Percentiles rank a stretch among this genome's conserved stretches.
Evolutionary conservation across 2,888 invertebrate genomes (phyloP).

Genomic region (Dermolepida albohirtum): DNA sequence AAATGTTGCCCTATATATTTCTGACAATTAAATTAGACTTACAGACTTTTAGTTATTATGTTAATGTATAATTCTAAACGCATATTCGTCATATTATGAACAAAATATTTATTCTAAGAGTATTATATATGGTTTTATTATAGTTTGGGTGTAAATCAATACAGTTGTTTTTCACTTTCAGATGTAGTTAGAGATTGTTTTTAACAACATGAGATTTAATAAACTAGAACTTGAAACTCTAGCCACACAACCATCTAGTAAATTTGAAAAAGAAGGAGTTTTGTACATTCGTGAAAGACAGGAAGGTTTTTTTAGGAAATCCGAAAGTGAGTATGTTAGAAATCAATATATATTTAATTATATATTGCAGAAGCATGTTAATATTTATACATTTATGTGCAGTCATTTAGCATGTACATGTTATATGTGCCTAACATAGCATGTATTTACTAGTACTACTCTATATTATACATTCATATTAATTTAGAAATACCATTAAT

Average conservation of each 20-base stretch:
- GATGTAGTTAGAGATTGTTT: constrained; percentile 30
- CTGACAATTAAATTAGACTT: constrained; percentile 31
- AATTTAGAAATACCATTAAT: background rate
- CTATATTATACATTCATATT: constrained; percentile 4
- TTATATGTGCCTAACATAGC: constrained; percentile 44
- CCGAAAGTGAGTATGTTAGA: constrained; percentile 80
- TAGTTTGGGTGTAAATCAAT: constrained; percentile 12
- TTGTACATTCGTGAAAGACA: constrained; percentile 88
- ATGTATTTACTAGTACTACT: constrained; percentile 29
- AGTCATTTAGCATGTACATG: constrained; percentile 44
- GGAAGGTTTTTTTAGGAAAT: constrained; percentile 90
- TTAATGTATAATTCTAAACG: background rate
- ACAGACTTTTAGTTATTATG: constrained; percentile 7
- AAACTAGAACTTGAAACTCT: constrained; percentile 87
- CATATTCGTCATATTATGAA: constrained; percentile 2
- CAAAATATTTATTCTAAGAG: background rate
- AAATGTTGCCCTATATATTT: constrained; percentile 23
- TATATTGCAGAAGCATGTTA: constrained; percentile 33
- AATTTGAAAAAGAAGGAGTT: constrained; percentile 93
- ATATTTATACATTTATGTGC: constrained; percentile 35
- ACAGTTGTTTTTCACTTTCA: constrained; percentile 24
- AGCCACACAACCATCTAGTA: constrained; percentile 87
- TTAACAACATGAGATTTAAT: constrained; percentile 84
- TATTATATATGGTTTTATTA: background rate
- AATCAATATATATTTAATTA: constrained; percentile 6